phyloP scores from a whole-genome alignment of 1,140 invertebrate genomes.

The Cydia splendana region DNA sequence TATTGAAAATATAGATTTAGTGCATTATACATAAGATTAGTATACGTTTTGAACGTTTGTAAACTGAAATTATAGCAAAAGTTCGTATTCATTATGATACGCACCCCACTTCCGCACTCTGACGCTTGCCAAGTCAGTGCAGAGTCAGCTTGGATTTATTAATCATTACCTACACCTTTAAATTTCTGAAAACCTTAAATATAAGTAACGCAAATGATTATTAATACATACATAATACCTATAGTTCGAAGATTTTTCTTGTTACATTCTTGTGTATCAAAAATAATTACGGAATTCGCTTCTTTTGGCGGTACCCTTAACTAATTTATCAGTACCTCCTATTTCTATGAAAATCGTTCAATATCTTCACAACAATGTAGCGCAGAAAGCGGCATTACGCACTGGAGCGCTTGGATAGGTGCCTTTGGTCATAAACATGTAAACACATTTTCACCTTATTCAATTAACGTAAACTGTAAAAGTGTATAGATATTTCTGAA shows the following conservation, averaged over 20 bases:
- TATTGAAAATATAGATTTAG: too few relatives aligned
- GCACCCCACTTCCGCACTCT: too few relatives aligned
- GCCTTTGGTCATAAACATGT: neutral
- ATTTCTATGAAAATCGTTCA: neutral
- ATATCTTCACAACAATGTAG: neutral
- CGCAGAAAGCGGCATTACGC: constrained; percentile 18
- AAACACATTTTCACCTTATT: neutral
- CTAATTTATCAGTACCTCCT: neutral
- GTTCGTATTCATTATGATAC: too few relatives aligned
- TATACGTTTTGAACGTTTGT: too few relatives aligned
- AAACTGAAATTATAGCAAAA: too few relatives aligned
- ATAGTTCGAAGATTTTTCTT: neutral
- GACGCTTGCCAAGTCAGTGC: too few relatives aligned
- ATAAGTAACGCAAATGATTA: too few relatives aligned
- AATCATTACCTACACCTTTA: too few relatives aligned
- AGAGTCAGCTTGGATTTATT: too few relatives aligned
- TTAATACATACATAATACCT: too few relatives aligned
- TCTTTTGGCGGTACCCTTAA: neutral
- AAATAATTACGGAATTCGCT: neutral
- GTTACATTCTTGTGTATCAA: neutral
- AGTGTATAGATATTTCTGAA: neutral
- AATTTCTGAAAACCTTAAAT: too few relatives aligned
- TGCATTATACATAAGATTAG: too few relatives aligned
- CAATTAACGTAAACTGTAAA: neutral
- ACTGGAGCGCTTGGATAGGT: constrained; percentile 18